phyloP scores from a whole-genome alignment of 2,888 invertebrate genomes.

The Panzeria rudis region DNA sequence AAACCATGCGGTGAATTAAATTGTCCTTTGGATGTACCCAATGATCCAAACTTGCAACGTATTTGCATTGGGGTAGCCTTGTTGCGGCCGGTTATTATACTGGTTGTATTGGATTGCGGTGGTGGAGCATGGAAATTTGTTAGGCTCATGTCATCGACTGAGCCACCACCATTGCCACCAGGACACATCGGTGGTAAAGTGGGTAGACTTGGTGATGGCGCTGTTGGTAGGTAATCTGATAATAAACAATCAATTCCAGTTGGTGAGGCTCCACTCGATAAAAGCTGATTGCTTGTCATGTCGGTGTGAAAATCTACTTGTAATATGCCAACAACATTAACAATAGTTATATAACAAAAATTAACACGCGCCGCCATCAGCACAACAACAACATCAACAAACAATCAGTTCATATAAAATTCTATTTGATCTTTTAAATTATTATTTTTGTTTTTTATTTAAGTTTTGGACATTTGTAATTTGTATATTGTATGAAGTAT shows the following conservation, averaged over 20 bases:
- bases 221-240: constrained; percentile 86
- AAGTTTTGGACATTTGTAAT: constrained; percentile 41
- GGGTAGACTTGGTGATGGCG: constrained; percentile 86
- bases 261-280: constrained; percentile 86
- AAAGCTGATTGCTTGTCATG: constrained; percentile 84
- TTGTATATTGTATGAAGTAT: constrained; percentile 68
- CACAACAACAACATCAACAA: constrained; percentile 72
- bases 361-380: constrained; percentile 67
- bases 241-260: constrained; percentile 85
- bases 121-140: constrained; percentile 84
- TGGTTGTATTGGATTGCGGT: constrained; percentile 81
- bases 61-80: constrained; percentile 94
- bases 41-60: constrained; percentile 95
- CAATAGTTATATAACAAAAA: constrained; percentile 70
- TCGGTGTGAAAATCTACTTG: constrained; percentile 83
- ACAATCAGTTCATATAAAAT: constrained; percentile 67
- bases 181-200: constrained; percentile 82
- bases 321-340: constrained; percentile 77
- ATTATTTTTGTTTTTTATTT: constrained; percentile 26
- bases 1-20: constrained; percentile 99
- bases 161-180: constrained; percentile 71
- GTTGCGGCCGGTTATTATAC: constrained; percentile 86
- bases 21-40: constrained; percentile 96
- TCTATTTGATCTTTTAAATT: constrained; percentile 35
- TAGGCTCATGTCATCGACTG: constrained; percentile 84